Evolutionary conservation across 2,888 invertebrate genomes (phyloP), one percentile per base, ranked within the genome.

Genomic region (Eupithecia exiguata): DNA sequence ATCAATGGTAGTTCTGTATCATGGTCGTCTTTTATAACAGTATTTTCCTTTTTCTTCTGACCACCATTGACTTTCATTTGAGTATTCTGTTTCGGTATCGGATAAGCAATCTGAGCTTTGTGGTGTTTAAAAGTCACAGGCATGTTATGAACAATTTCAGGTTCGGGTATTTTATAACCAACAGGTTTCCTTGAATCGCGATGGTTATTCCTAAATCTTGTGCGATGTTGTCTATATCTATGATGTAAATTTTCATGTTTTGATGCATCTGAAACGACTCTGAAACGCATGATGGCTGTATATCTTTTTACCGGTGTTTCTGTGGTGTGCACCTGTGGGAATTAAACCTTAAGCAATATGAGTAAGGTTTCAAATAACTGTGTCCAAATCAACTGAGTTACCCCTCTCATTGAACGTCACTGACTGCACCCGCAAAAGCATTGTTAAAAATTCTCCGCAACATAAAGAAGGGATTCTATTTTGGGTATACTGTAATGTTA

Each of bases 301-400:
- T 69, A 62, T 72, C 72, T 71, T 71, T 71, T 71, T 67, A 71
- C 71, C 46, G 76, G 76, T n/a, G 68, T 69, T 46, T 25, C 76
- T 71, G 76, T 71, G 35, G 69, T 69, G 69, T 73, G 72, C 69
- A 77, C 77, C 77, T 77, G 77, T 69, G 71, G 58, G 72, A 77
- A 77, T 72, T 65, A 69, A 74, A 72, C 68, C 72, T 74, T 77
- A 76, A 76, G 71, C 77, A 77, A 68, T 77, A 76, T 76, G 69
- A 73, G 73, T 71, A 53, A 76, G 76, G 71, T 72, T 70, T 73
- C 40, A 66, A 62, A 69, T 67, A 40, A 43, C 10, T 66, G 53
- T 69, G 73, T 69, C 68, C 65, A 75, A 73, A 75, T 71, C 73
- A 76, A 73, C 70, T 62, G 73, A 73, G 76, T 67, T 49, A 43